phyloP scores from a whole-genome alignment of 2,113 vertebrate species.

The Mixornis gularis region DNA sequence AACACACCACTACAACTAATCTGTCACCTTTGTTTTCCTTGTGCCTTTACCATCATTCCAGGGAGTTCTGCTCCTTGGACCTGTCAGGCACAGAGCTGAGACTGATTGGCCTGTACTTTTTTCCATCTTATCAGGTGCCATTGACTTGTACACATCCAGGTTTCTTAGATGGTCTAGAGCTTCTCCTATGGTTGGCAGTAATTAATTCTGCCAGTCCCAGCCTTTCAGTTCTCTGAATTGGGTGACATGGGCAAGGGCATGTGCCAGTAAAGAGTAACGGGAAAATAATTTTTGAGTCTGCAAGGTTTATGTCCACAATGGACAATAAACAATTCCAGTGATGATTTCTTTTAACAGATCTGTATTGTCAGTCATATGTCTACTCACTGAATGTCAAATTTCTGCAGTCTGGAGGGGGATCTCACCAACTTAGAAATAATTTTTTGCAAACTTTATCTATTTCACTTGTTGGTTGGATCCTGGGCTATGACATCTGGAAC shows the following conservation, averaged over 20 bases:
- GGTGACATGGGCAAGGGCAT: rapidly evolving
- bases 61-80: neutral
- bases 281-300: neutral
- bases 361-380: neutral
- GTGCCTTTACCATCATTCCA: neutral
- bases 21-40: neutral
- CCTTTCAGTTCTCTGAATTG: neutral
- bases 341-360: neutral
- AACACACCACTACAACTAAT: too few relatives aligned
- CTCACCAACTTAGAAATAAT: neutral
- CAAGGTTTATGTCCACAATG: neutral
- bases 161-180: neutral
- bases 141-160: neutral
- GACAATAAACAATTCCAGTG: neutral
- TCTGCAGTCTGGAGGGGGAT: neutral
- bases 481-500: neutral
- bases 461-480: neutral
- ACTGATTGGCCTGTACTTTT: neutral
- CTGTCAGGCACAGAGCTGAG: neutral
- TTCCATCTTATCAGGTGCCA: neutral
- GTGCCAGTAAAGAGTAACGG: neutral
- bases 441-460: neutral
- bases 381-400: neutral
- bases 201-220: neutral
- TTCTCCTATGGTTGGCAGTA: neutral